These are phyloP conservation scores for Bubo bubo DNA, from an alignment of 2,113 vertebrate species.

Conservation along the genomic window DNA sequence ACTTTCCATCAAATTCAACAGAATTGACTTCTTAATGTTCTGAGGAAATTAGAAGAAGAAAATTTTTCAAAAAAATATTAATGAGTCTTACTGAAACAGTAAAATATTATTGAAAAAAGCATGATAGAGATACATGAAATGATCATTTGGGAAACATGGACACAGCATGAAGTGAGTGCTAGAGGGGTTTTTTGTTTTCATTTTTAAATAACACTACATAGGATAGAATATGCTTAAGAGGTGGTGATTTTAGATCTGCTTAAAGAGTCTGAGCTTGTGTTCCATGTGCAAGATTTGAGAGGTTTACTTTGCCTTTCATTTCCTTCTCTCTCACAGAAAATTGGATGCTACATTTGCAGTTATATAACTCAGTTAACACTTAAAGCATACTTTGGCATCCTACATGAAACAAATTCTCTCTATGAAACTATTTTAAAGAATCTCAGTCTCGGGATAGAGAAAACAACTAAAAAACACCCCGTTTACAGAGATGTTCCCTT, in stretches of 20 bases:
- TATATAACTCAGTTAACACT: not conserved
- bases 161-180: not conserved
- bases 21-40: not conserved
- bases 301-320: not conserved
- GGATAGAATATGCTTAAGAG: not conserved
- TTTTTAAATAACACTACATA: not conserved
- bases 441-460: not conserved
- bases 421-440: not conserved
- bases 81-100: not conserved
- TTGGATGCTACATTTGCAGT: not conserved
- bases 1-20: not conserved
- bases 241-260: not conserved
- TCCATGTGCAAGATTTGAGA: not conserved
- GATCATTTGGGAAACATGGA: not conserved
- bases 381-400: not conserved
- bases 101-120: not conserved
- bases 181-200: not conserved
- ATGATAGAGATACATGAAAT: not conserved
- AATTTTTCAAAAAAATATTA: not conserved
- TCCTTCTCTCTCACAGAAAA: not conserved
- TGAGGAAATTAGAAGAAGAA: not conserved
- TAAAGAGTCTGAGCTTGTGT: not conserved
- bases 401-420: not conserved
- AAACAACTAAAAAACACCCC: not conserved
- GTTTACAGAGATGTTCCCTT: not conserved